Evolutionary conservation across 2,113 vertebrate genomes (phyloP), one percentile per base, ranked within the genome.

Genomic region (Nicator chloris): DNA sequence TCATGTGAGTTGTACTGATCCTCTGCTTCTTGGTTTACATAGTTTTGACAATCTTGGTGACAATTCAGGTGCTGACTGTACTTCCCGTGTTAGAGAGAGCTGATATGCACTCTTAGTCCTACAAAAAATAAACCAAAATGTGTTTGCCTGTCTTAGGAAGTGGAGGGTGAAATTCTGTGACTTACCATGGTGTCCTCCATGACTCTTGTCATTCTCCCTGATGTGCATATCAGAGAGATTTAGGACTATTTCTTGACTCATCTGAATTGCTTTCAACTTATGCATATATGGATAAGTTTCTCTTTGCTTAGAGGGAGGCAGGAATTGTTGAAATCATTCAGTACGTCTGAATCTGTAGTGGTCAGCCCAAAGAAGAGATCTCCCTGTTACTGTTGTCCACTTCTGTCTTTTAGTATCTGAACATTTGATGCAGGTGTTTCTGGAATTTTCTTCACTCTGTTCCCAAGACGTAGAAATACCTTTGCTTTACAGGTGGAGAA

Each of bases 241-340:
- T 57, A 90, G 60, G 61, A 28, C 26, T 53, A 2, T 53, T 85
- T 73, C n/a, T 78, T 69, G 49, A 53, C 28, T 86, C 35, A 27
- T 23, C 17, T 51, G 50, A 69, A 45, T 65, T 15, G 5, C 10
- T 44, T 71, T 68, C 37, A 33, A 49, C 11, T 70, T 78, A 17
- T 3, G 8, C 30, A 71, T 70, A 5, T 50, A 42, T 1, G 1
- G 24, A n/a, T n/a, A n/a, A n/a, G n/a, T n/a, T n/a, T n/a, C n/a
- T 50, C 37, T 80, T 64, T 65, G 10, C 44, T 31, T 82, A 10
- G 24, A 37, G 37, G 11, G 19, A 77, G 45, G 26, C 33, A 10
- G 21, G 33, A 35, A 51, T 70, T 70, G 21, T 57, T 77, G 63
- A 65, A 80, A 45, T 49, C 23, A 57, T 76, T 53, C 6, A n/a